Conservation (phyloP, 2,888 invertebrate species). For the Brenthis hecate region DNA sequence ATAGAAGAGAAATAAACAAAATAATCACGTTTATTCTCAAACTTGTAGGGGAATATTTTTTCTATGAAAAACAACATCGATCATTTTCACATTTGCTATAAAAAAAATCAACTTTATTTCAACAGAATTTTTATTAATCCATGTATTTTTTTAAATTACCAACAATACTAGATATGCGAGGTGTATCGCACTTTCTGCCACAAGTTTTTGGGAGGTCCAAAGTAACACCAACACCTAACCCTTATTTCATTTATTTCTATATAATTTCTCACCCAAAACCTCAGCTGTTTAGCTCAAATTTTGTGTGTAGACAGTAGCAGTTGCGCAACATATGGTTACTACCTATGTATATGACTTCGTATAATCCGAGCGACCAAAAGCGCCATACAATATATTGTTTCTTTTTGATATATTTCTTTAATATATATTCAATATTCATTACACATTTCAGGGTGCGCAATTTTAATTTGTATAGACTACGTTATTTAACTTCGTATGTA, state of each 20-base stretch:
- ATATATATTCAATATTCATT: constrained; percentile 17
- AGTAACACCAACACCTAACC: constrained; percentile 3
- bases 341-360: too few relatives aligned
- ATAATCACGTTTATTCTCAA: background rate
- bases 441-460: constrained; percentile 9
- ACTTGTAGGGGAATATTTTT: constrained; percentile 2
- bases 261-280: background rate
- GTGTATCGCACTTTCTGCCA: constrained; percentile 26
- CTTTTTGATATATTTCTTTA: constrained; percentile 13
- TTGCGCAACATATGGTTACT: constrained; percentile 6
- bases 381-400: background rate
- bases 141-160: constrained; percentile 4
- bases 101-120: constrained; percentile 11
- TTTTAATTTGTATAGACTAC: constrained; percentile 19
- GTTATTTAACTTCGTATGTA: constrained; percentile 26
- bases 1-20: background rate
- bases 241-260: background rate
- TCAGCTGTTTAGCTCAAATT: constrained; percentile 5
- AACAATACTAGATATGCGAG: constrained; percentile 9
- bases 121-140: constrained; percentile 6
- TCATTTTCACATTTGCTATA: constrained; percentile 22
- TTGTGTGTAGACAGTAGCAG: constrained; percentile 6
- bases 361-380: too few relatives aligned
- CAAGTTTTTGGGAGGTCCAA: constrained; percentile 29
- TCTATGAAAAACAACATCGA: constrained; percentile 22